Conservation (phyloP, 1,140 invertebrate species). For the Gerris buenoi region DNA sequence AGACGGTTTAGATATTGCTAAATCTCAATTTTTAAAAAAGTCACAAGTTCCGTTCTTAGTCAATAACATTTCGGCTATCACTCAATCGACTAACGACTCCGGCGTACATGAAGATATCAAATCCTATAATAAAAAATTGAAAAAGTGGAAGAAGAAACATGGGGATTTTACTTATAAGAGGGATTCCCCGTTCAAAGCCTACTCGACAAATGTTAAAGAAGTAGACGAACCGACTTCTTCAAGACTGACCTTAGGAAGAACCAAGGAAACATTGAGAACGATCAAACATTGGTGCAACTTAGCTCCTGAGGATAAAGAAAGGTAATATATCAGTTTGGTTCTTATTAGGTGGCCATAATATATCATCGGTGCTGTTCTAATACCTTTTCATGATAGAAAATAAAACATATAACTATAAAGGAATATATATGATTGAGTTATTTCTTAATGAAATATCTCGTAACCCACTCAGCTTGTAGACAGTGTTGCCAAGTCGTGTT, state of each 20-base stretch:
- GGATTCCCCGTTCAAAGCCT: background rate
- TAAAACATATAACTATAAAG: too few relatives aligned
- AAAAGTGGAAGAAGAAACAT: constrained; percentile 45
- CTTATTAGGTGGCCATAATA: too few relatives aligned
- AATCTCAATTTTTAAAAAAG: constrained; percentile 67
- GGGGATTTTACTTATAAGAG: constrained; percentile 20
- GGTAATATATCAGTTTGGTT: too few relatives aligned
- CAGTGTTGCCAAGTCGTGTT: too few relatives aligned
- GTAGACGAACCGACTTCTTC: constrained; percentile 26
- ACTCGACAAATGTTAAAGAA: background rate
- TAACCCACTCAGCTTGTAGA: too few relatives aligned
- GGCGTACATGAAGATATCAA: constrained; percentile 29
- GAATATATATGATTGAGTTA: too few relatives aligned
- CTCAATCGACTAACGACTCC: constrained; percentile 40
- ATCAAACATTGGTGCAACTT: constrained; percentile 46
- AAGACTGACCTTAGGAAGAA: constrained; percentile 26
- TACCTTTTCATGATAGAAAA: too few relatives aligned
- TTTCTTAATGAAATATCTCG: too few relatives aligned
- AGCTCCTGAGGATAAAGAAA: constrained; percentile 39
- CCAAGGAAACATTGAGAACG: constrained; percentile 34
- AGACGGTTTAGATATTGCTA: constrained; percentile 86
- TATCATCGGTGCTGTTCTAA: too few relatives aligned
- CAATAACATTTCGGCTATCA: constrained; percentile 49
- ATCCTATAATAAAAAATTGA: constrained; percentile 35
- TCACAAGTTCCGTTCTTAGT: constrained; percentile 68